Base-by-base conservation (phyloP, 2,888 invertebrate species). In the Eristalinus aeneus region DNA sequence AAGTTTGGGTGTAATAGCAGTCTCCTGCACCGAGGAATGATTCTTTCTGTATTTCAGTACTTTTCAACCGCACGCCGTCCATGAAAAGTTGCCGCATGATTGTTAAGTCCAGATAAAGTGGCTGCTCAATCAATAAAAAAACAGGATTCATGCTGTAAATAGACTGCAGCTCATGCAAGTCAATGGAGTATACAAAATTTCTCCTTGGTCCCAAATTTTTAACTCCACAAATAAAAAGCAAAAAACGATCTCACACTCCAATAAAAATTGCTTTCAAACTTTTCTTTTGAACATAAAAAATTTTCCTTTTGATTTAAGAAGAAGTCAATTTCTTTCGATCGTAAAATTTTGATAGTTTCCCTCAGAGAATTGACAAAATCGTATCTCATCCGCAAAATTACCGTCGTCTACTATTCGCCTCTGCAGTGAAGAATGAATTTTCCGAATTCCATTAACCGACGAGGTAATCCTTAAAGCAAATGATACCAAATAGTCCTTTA, bases 341-440 rank as follows among this genome's bases (percentile, higher is more conserved):
- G 39, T 75, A n/a, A 67, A 69, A 54, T 76, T 56, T 20, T 16
- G 61, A 61, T 67, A 67, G 53, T 32, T 39, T 53, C 34, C 61
- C 27, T 11, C 16, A n/a, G 39, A 32, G 11, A 12, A 23, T 61
- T 22, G 22, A 53, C 68, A 61, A 27, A 68, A 68, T 32, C 60
- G n/a, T 32, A 67, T 61, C 34, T 8, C 1, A 11, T 23, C 23
- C 16, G 32, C 16, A n/a, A 60, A 54, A 61, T 68, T 69, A 10
- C 22, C 36, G 71, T 32, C 60, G 58, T 12, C 22, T 60, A 22
- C 8, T 3, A 56, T 23, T 39, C 27, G 34, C 4, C 1, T 16
- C 67, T 72, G 68, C 65, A 71, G 5, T 11, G 23, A 46, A 63
- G 20, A 75, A 77, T 83, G 74, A 71, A 56, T 75, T 75, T 74